Percentiles rank a stretch among this genome's conserved stretches.
phyloP scores from a whole-genome alignment of 2,888 invertebrate genomes.

The Fragum sueziense region DNA sequence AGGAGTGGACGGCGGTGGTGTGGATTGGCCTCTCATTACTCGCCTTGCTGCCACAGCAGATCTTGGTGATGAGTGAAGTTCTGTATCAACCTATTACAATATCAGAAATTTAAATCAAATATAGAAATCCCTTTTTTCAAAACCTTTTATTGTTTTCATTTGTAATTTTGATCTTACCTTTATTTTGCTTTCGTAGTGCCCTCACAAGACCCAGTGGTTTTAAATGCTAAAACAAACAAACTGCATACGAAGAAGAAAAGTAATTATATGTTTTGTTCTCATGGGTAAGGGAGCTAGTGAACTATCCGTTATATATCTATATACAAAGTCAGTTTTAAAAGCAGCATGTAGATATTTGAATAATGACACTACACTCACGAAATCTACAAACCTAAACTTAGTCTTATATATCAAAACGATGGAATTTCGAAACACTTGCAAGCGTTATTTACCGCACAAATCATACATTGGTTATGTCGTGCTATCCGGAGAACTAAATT shows the following conservation, averaged over 20 bases:
- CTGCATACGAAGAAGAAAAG: constrained; percentile 7
- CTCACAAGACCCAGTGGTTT: constrained; percentile 47
- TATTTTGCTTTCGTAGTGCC: constrained; percentile 51
- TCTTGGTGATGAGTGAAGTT: constrained; percentile 71
- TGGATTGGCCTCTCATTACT: constrained; percentile 65
- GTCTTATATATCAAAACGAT: not conserved
- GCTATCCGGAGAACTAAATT: constrained; percentile 24
- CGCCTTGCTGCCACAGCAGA: constrained; percentile 71
- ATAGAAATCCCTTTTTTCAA: not conserved
- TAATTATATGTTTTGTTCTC: constrained; percentile 62
- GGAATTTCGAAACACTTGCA: constrained; percentile 4
- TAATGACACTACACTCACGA: constrained; percentile 29
- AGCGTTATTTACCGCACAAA: constrained; percentile 60
- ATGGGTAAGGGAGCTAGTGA: constrained; percentile 48
- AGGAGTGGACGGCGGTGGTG: constrained; percentile 43
- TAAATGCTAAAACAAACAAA: not conserved
- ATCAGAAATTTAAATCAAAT: constrained; percentile 33
- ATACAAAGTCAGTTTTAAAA: constrained; percentile 9
- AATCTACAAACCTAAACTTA: constrained; percentile 26
- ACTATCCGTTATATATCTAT: not conserved
- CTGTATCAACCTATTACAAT: constrained; percentile 72
- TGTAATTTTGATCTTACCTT: constrained; percentile 2
- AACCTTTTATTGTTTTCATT: not conserved
- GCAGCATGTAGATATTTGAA: not conserved
- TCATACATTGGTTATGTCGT: constrained; percentile 50